Evolutionary conservation across 2,113 vertebrate genomes (phyloP).

Genomic region (Campylorhamphus procurvoides): DNA sequence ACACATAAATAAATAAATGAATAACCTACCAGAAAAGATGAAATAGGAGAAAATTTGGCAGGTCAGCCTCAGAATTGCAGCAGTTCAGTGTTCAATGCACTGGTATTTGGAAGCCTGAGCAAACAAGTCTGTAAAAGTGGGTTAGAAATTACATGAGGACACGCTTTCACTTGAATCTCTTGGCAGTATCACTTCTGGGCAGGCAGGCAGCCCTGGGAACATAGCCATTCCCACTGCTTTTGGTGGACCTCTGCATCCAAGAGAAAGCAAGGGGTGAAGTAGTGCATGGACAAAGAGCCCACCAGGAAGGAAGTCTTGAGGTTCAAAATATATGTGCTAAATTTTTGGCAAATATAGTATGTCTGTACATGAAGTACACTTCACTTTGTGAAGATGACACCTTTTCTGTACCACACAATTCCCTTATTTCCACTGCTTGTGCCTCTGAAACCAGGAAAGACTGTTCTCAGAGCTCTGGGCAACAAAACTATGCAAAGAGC

Average conservation of each 20-base stretch:
- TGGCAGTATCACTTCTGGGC: background rate
- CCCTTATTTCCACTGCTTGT: background rate
- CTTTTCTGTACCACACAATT: background rate
- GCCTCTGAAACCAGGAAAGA: rapidly evolving
- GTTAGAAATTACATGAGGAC: background rate
- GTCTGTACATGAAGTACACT: background rate
- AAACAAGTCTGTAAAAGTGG: background rate
- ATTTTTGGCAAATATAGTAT: background rate
- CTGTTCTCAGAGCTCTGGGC: background rate
- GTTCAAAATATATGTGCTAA: background rate
- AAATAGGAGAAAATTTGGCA: background rate
- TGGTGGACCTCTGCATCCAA: background rate
- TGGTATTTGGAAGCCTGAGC: background rate
- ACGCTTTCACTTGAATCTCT: rapidly evolving
- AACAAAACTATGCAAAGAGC: background rate
- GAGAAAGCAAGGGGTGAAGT: background rate
- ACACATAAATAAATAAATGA: background rate
- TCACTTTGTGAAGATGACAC: background rate
- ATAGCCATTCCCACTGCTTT: background rate
- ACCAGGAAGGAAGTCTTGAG: background rate
- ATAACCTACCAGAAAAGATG: background rate
- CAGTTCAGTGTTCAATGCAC: background rate
- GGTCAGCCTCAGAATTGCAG: background rate
- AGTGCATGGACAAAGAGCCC: background rate
- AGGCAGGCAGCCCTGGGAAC: background rate